Evolutionary conservation across 2,113 vertebrate genomes (phyloP).

Genomic region (Chloropsis hardwickii): DNA sequence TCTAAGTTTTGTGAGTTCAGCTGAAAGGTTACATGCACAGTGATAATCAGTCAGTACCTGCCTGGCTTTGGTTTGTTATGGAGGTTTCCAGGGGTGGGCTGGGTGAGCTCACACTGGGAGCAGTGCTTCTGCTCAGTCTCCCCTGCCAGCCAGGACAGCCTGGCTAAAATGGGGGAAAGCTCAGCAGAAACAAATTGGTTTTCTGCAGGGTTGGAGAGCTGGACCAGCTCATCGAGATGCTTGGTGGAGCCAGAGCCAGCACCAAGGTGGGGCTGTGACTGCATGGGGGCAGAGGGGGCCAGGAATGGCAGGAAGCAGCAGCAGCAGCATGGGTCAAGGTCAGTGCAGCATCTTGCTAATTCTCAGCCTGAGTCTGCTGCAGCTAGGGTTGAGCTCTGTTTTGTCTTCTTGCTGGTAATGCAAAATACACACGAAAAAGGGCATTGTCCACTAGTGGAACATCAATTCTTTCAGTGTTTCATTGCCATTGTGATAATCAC

Average conservation of each 20-base stretch:
- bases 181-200: neutral
- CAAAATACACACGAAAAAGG: neutral
- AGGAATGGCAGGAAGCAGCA: neutral
- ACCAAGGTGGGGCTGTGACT: neutral
- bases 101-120: too few species aligned
- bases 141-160: neutral
- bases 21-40: neutral
- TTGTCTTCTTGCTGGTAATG: neutral
- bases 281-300: neutral
- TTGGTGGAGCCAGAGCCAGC: neutral
- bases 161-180: neutral
- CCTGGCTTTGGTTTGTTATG: neutral
- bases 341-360: neutral
- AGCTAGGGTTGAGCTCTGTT: neutral
- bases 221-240: fast-evolving
- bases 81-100: neutral
- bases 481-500: neutral
- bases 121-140: neutral
- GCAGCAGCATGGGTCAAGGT: neutral
- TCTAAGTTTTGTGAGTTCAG: neutral
- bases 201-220: neutral
- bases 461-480: neutral
- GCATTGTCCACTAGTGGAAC: neutral
- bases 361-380: neutral
- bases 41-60: neutral